phyloP scores from a whole-genome alignment of 2,888 invertebrate species.

The Mongoloraphidia duomilia region DNA sequence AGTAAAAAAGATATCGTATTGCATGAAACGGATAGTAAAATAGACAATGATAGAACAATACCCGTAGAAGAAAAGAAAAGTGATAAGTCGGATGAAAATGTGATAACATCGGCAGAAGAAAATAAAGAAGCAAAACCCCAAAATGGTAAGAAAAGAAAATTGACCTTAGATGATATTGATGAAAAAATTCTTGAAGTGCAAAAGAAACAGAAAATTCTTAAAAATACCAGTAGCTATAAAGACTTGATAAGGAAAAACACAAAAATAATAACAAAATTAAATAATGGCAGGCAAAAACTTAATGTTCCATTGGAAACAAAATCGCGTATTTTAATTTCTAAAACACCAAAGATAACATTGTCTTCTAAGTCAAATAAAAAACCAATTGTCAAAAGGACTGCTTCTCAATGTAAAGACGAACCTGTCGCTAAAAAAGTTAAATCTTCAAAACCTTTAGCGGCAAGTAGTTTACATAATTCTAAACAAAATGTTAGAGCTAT shows the following conservation, averaged over 20 bases:
- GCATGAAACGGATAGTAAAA: background rate
- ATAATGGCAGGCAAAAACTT: constrained; percentile 32
- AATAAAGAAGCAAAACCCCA: constrained; percentile 27
- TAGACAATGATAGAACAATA: background rate
- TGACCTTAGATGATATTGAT: constrained; percentile 24
- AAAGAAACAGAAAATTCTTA: constrained; percentile 20
- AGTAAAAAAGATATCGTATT: background rate
- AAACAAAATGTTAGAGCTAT: constrained; percentile 20
- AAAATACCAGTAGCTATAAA: constrained; percentile 25
- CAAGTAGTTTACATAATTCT: constrained; percentile 22
- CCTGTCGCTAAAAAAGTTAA: constrained; percentile 22
- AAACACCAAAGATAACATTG: constrained; percentile 11
- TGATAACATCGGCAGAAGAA: constrained; percentile 11
- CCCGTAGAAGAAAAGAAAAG: background rate
- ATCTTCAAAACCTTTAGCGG: constrained; percentile 22
- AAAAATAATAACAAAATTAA: constrained; percentile 27
- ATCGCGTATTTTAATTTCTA: constrained; percentile 8
- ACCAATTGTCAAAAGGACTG: constrained; percentile 33
- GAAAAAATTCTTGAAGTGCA: constrained; percentile 5
- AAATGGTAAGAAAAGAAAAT: constrained; percentile 33
- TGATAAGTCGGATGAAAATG: constrained; percentile 8
- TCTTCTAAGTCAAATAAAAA: constrained; percentile 12
- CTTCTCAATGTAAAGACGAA: constrained; percentile 17
- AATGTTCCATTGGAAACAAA: constrained; percentile 21
- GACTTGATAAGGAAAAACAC: constrained; percentile 33